Evolutionary conservation across 2,888 invertebrate genomes (phyloP).

Genomic region (Scaptomyza polygonia): DNA sequence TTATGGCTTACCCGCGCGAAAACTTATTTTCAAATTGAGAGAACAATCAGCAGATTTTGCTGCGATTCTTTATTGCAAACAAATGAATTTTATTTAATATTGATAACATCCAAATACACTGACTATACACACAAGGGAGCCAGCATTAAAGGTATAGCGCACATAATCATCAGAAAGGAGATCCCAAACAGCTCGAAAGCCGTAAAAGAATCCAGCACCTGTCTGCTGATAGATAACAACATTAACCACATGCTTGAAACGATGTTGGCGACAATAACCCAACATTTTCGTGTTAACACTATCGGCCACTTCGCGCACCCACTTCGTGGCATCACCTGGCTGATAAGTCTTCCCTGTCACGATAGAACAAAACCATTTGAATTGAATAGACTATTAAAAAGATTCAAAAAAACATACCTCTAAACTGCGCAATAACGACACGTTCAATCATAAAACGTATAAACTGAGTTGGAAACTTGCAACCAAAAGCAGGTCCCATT

Average conservation of each 20-base stretch:
- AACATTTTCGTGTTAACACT: conserved; percentile 41
- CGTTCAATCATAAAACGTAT: conserved; percentile 47
- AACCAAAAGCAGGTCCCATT: conserved; percentile 66
- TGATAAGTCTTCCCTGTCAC: conserved; percentile 43
- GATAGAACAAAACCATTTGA: not conserved
- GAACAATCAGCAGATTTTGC: conserved; percentile 4
- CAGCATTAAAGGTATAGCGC: conserved; percentile 26
- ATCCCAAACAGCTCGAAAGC: conserved; percentile 67
- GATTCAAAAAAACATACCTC: conserved; percentile 21
- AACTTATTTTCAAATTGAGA: not conserved
- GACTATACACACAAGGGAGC: conserved; percentile 47
- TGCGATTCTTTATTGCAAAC: not conserved
- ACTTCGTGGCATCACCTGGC: conserved; percentile 46
- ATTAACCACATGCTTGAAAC: conserved; percentile 61
- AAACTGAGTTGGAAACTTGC: conserved; percentile 56
- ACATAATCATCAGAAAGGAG: conserved; percentile 51
- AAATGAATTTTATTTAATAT: conserved; percentile 33
- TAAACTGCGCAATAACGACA: conserved; percentile 23
- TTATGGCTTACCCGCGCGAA: not conserved
- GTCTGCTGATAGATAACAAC: conserved; percentile 58
- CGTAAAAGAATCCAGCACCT: conserved; percentile 58
- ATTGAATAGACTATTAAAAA: not conserved
- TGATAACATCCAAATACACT: conserved; percentile 57
- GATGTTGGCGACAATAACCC: conserved; percentile 36
- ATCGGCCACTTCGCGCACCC: conserved; percentile 64